phyloP scores from a whole-genome alignment of 2,113 vertebrate genomes.

The Cyanistes caeruleus region DNA sequence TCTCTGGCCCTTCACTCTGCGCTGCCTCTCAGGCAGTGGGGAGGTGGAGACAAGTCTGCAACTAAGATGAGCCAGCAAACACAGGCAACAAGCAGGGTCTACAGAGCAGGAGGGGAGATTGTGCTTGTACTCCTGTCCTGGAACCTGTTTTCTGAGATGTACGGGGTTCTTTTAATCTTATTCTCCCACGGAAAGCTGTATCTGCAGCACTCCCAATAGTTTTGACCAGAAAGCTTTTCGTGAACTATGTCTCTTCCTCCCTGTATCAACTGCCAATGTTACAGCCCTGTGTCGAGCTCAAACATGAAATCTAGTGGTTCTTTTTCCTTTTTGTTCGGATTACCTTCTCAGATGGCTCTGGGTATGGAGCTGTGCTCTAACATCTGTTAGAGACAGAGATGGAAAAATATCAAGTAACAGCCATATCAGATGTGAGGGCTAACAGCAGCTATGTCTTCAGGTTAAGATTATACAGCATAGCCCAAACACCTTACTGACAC shows the following conservation, averaged over 20 bases:
- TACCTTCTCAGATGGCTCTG: neutral
- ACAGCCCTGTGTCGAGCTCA: rapidly evolving
- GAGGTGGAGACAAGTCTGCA: neutral
- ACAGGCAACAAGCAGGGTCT: rapidly evolving
- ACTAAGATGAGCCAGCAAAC: neutral
- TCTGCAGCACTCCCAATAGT: neutral
- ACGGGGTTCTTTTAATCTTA: rapidly evolving
- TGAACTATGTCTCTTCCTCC: neutral
- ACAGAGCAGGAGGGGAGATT: neutral
- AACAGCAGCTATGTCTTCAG: neutral
- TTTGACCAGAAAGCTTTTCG: neutral
- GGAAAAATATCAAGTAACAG: neutral
- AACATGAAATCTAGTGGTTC: rapidly evolving
- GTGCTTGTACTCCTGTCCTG: rapidly evolving
- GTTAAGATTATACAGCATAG: neutral
- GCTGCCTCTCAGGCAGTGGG: neutral
- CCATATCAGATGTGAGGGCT: rapidly evolving
- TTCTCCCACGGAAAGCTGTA: neutral
- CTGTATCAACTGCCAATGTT: rapidly evolving
- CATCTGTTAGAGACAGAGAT: neutral
- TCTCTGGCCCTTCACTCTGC: neutral
- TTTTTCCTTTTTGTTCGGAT: neutral
- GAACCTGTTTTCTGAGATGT: rapidly evolving
- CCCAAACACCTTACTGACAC: neutral
- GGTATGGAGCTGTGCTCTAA: neutral